phyloP scores from a whole-genome alignment of 1,140 invertebrate genomes.

The Sipha flava region DNA sequence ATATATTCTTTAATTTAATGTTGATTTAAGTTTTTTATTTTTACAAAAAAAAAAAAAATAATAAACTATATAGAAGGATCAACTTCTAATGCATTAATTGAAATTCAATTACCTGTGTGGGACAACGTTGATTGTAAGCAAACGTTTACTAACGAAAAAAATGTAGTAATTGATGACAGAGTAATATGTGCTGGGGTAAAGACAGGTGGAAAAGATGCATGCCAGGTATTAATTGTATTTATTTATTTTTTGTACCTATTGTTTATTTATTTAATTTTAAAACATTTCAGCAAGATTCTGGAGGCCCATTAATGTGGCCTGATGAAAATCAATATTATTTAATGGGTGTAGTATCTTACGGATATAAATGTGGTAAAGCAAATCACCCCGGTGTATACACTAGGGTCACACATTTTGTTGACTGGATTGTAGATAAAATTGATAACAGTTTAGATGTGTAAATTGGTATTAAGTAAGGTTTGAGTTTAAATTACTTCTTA shows the following conservation, averaged over 20 bases:
- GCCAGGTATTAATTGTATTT: conserved; percentile 50
- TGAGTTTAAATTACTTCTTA: too few species aligned
- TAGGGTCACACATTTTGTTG: conserved; percentile 53
- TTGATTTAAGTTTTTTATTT: not conserved
- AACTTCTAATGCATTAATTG: conserved; percentile 52
- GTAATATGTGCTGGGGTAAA: conserved; percentile 59
- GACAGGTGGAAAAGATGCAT: conserved; percentile 66
- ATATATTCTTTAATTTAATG: too few species aligned
- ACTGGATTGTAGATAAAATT: conserved; percentile 52
- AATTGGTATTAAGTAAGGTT: too few species aligned
- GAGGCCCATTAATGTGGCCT: conserved; percentile 76
- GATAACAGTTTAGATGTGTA: not conserved
- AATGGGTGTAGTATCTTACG: conserved; percentile 83
- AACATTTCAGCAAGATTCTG: conserved; percentile 56
- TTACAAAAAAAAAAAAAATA: too few species aligned
- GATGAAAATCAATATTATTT: conserved; percentile 69
- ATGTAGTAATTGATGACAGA: not conserved
- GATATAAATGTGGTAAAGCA: conserved; percentile 81
- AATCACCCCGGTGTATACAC: conserved; percentile 76
- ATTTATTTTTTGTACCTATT: not conserved
- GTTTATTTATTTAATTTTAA: conserved; percentile 25
- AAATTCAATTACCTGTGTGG: conserved; percentile 62
- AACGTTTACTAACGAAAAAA: conserved; percentile 47
- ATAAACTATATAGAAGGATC: conserved; percentile 52
- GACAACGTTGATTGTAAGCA: conserved; percentile 51